Conservation (phyloP, 2,888 invertebrate genomes). For the Quadroppia sp. region DNA sequence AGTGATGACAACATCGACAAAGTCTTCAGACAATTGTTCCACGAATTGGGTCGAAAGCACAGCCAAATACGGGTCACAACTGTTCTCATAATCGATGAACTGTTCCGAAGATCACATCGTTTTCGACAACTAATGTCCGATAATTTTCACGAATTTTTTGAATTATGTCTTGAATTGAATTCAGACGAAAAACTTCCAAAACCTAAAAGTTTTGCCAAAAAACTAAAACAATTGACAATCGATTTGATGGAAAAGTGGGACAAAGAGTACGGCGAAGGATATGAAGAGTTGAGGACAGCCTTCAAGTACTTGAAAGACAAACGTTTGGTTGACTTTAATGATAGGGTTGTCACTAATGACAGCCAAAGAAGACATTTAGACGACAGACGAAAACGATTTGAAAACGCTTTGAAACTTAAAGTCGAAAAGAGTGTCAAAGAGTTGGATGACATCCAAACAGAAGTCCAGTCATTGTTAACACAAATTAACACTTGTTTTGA, state of each 20-base stretch:
- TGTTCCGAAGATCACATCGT: conserved; percentile 57
- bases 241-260: conserved; percentile 57
- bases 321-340: conserved; percentile 48
- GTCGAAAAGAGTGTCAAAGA: conserved; percentile 48
- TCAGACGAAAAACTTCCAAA: conserved; percentile 54
- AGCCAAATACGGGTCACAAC: conserved; percentile 58
- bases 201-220: conserved; percentile 51
- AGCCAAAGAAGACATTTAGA: conserved; percentile 48
- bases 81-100: conserved; percentile 57
- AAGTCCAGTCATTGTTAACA: conserved; percentile 51
- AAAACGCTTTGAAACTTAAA: conserved; percentile 50
- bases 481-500: conserved; percentile 54
- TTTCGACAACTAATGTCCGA: conserved; percentile 56
- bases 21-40: conserved; percentile 31
- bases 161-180: conserved; percentile 56
- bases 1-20: conserved; percentile 27
- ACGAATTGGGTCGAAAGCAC: conserved; percentile 53
- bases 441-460: conserved; percentile 51
- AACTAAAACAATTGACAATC: conserved; percentile 50
- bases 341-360: neutral
- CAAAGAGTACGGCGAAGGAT: conserved; percentile 55
- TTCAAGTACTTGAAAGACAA: conserved; percentile 55
- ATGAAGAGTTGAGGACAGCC: conserved; percentile 55
- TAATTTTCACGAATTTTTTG: conserved; percentile 55
- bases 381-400: conserved; percentile 50